Evolutionary conservation across 2,113 vertebrate genomes (phyloP), one percentile per base, ranked within the genome.

Genomic region (Anser brachyrhynchus): DNA sequence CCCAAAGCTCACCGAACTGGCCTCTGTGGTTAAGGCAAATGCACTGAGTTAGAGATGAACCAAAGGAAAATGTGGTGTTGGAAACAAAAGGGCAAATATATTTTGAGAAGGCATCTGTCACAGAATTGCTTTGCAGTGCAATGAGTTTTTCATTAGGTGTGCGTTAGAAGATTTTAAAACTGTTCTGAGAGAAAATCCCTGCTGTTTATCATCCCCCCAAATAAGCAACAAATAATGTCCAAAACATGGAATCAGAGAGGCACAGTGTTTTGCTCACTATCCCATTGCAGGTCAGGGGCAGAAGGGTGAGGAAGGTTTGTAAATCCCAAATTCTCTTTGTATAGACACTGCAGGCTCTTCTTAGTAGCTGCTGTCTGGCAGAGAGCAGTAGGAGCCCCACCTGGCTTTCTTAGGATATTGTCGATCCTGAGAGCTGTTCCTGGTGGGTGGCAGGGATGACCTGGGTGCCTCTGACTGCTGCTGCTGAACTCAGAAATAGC

Each of bases 181-280:
- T 61, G 14, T 25, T 66, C 14, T 51, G 43, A 59, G 29, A 80
- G 46, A 61, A 70, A 37, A 57, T 44, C 39, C 6, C 13, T 65
- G 11, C 33, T 75, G 15, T 33, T 90, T 54, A 59, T 43, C 29
- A 21, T 39, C 17, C 13, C 44, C 11, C 4, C 1, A 73, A 73
- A 88, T 37, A 85, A 89, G 62, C n/a, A 92, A 21, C 35, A 75
- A 86, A 58, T 29, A 57, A 49, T 0, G 0, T 43, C 37, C 35
- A 37, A 83, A 74, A 44, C 0, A 0, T 39, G 37, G 10, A 58
- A 18, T 58, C 19, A 33, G 74, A 57, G 10, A 37, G 19, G 13
- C 18, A 33, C 33, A 66, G 26, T 26, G 39, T 59, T 74, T 87
- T 87, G n/a, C 57, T 78, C 8, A 1, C 9, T 16, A 0, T 21